phyloP scores from a whole-genome alignment of 2,797 vertebrate species.

The Chelonia mydas region DNA sequence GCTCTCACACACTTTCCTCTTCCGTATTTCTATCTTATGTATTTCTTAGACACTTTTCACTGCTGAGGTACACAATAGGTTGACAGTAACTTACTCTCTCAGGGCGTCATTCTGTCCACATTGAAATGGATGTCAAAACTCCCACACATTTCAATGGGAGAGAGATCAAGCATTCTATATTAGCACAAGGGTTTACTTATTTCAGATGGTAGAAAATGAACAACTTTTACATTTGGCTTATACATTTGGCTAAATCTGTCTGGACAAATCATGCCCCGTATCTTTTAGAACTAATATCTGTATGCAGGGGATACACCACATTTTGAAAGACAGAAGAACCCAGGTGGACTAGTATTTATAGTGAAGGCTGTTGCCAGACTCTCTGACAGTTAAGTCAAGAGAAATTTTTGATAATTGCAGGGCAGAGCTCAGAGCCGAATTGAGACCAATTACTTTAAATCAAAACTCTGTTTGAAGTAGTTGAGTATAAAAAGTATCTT shows the following conservation, averaged over 20 bases:
- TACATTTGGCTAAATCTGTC: background rate
- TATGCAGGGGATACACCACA: background rate
- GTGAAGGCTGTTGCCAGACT: background rate
- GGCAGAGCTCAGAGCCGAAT: background rate
- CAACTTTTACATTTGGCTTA: background rate
- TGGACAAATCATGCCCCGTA: background rate
- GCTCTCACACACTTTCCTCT: background rate
- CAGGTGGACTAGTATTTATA: background rate
- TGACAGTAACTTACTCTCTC: background rate
- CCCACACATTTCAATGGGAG: background rate
- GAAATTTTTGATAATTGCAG: background rate
- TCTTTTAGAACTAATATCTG: background rate
- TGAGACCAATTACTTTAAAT: background rate
- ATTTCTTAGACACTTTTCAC: background rate
- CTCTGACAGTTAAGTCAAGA: background rate
- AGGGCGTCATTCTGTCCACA: background rate
- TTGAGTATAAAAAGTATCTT: accelerated
- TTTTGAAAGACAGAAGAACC: background rate
- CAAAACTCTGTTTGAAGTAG: background rate
- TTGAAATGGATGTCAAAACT: background rate
- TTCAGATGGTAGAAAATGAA: background rate
- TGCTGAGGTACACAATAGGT: background rate
- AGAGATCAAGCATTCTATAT: background rate
- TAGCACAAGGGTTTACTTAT: background rate
- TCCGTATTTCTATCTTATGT: background rate